Evolutionary conservation across 1,140 invertebrate genomes (phyloP).

Genomic region (Capitella teleta): DNA sequence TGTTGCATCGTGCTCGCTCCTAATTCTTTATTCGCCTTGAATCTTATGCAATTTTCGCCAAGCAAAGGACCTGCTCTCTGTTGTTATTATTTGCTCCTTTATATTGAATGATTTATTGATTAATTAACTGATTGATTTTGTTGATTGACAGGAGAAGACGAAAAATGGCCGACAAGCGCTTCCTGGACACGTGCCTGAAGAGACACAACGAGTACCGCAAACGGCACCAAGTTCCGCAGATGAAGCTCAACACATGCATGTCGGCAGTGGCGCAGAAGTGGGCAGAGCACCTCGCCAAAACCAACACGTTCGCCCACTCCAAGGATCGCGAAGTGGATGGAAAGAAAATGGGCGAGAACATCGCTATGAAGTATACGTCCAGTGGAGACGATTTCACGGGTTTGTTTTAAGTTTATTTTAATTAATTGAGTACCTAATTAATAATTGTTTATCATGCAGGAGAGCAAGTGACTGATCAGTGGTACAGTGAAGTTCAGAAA

Average conservation of each 20-base stretch:
- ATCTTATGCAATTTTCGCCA: no score
- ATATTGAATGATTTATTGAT: no score
- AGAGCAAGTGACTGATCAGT: slow-evolving; percentile 71
- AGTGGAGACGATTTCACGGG: slow-evolving; percentile 7
- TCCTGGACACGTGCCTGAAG: slow-evolving; percentile 35
- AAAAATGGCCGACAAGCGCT: slow-evolving; percentile 15
- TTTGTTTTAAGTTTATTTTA: no score
- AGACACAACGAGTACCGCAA: slow-evolving; percentile 66
- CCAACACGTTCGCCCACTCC: slow-evolving; percentile 61
- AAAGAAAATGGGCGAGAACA: slow-evolving; percentile 31
- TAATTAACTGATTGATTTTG: no score
- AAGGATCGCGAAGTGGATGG: slow-evolving; percentile 18
- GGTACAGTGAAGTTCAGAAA: slow-evolving; percentile 68
- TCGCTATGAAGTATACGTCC: slow-evolving; percentile 19
- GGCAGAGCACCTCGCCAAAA: slow-evolving; percentile 61
- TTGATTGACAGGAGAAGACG: no score
- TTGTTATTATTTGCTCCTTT: no score
- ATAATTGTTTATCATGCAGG: slow-evolving; percentile 43
- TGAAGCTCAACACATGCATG: slow-evolving; percentile 58
- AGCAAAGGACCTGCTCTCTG: no score
- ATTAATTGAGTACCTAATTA: neutral
- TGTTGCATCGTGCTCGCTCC: no score
- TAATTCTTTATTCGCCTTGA: no score
- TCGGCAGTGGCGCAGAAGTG: slow-evolving; percentile 57
- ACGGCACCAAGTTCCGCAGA: slow-evolving; percentile 56